Evolutionary conservation across 2,888 invertebrate species (phyloP), one percentile per base, ranked within the genome.

Genomic region (Cephus sareptanus): DNA sequence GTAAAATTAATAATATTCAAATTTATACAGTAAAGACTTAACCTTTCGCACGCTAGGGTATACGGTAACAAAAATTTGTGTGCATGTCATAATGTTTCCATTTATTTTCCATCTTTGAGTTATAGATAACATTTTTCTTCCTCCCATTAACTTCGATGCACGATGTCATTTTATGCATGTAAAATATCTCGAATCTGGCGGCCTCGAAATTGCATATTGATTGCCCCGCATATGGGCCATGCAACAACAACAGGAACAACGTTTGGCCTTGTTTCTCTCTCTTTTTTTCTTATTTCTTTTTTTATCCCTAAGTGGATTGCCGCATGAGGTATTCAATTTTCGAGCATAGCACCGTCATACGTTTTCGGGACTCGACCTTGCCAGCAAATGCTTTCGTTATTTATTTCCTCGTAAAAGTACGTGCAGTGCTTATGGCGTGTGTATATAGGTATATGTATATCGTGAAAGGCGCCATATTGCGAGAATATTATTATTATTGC

Each of bases 101-200:
- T 56, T 23, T 2, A 23, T 56, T 56, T 56, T 9, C 23, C 23
- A 23, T 56, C 23, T 23, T 0, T 56, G 23, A 23, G 56, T 23
- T 23, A 23, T 6, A 56, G 6, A 56, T 56, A 23, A 56, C 6
- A 9, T 9, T 56, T 80, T 77, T 78, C 78, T 78, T 56, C 76
- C 75, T 37, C 35, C 34, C 13, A 76, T 75, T 34, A 31, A n/a
- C 37, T 35, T 23, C 70, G 6, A 6, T 75, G 69, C 34, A 77
- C 56, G 23, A 23, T 56, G 56, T 56, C 56, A 56, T 23, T 56
- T 56, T 56, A 56, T 56, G 56, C 56, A 56, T 56, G 56, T 56
- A 23, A 23, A 56, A 23, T 56, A 56, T 56, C 56, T 56, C 56
- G 23, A 56, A 56, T 56, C 71, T 34, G 34, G 71, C 71, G 31